Evolutionary conservation across 2,888 invertebrate genomes (phyloP).

Genomic region (Fragum fragum): DNA sequence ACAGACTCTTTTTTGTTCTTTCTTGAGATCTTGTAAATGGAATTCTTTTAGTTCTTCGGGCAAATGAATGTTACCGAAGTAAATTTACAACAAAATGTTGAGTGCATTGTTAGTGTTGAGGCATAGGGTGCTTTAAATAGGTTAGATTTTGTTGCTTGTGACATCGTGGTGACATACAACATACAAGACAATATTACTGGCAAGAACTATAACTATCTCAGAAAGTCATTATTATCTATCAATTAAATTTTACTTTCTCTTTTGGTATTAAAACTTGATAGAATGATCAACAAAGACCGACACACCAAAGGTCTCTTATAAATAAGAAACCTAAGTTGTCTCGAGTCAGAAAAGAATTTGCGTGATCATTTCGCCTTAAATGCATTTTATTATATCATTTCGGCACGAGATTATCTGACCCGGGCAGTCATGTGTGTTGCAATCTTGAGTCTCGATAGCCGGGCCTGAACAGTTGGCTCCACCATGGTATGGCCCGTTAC

Average conservation of each 20-base stretch:
- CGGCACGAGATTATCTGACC: constrained; percentile 71
- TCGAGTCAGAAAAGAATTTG: background rate
- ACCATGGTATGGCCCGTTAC: constrained; percentile 76
- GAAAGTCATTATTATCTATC: background rate
- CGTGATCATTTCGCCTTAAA: background rate
- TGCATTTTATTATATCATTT: background rate
- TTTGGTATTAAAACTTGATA: background rate
- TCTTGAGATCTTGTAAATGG: too few species aligned
- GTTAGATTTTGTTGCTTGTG: constrained; percentile 10
- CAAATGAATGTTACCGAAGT: too few species aligned
- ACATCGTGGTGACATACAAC: background rate
- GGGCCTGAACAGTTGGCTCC: constrained; percentile 79
- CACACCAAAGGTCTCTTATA: background rate
- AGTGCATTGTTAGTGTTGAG: background rate
- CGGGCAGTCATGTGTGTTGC: constrained; percentile 82
- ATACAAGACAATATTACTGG: background rate
- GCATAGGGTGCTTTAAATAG: background rate
- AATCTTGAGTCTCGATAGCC: constrained; percentile 68
- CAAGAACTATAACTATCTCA: constrained; percentile 27
- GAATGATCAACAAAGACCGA: background rate
- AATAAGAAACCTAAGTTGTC: background rate
- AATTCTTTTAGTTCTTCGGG: too few species aligned
- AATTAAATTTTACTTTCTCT: background rate
- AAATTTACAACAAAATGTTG: background rate
- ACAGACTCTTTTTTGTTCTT: too few species aligned